phyloP scores from a whole-genome alignment of 92 coral and sea anemone genomes.

The Heteractis magnifica region DNA sequence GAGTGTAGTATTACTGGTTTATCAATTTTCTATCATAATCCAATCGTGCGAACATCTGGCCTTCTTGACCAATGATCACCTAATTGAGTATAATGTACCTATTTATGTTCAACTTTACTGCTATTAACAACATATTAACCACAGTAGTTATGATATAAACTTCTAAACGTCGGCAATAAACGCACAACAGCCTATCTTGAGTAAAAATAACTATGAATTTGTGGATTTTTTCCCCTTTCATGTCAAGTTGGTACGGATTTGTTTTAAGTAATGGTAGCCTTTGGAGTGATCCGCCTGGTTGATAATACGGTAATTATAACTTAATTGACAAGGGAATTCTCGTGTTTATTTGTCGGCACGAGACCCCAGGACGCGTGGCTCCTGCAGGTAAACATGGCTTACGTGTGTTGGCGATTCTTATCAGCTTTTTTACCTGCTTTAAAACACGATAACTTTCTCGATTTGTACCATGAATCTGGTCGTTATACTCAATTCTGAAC shows the following conservation, averaged over 20 bases:
- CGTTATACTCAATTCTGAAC: background rate
- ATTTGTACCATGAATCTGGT: background rate
- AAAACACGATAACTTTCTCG: background rate
- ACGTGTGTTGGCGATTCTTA: background rate
- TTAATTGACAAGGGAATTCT: slow-evolving; percentile 57
- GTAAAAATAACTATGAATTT: background rate
- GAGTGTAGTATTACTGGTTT: background rate
- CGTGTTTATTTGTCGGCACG: slow-evolving; percentile 13
- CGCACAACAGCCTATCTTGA: background rate
- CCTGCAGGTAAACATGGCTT: slow-evolving; percentile 8
- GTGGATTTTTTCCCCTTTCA: background rate
- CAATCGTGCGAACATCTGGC: background rate
- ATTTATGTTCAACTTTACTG: background rate
- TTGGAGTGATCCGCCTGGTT: slow-evolving; percentile 65
- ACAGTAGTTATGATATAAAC: background rate
- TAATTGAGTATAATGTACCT: background rate
- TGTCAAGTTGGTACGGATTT: background rate
- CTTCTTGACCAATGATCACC: background rate
- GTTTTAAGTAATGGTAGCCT: slow-evolving; percentile 22
- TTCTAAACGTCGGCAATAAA: background rate
- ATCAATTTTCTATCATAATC: background rate
- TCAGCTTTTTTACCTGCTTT: background rate
- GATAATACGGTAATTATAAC: slow-evolving; percentile 75
- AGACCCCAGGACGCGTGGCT: slow-evolving; percentile 25
- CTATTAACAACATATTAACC: background rate